Evolutionary conservation across 2,888 invertebrate genomes (phyloP).

Genomic region (Chrysolina haemoptera): DNA sequence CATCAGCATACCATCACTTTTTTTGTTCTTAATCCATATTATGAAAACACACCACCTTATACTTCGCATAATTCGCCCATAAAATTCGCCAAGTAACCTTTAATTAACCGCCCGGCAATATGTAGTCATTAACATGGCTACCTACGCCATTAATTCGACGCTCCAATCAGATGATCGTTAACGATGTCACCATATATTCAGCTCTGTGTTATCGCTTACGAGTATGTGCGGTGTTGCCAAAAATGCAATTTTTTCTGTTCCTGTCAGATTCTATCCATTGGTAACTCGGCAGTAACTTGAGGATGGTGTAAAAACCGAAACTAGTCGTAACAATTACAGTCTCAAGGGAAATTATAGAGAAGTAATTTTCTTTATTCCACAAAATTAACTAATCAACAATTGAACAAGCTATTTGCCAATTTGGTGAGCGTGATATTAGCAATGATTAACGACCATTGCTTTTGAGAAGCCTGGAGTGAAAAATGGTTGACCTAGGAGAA

Average conservation of each 20-base stretch:
- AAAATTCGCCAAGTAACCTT: constrained; percentile 39
- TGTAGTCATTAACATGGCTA: constrained; percentile 48
- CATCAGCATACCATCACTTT: background rate
- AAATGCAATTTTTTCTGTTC: background rate
- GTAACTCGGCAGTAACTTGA: too few relatives aligned
- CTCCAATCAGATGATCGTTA: constrained; percentile 57
- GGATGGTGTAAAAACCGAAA: too few relatives aligned
- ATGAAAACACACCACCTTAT: constrained; percentile 11
- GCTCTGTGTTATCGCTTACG: constrained; percentile 49
- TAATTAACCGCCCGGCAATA: constrained; percentile 48
- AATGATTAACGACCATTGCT: too few relatives aligned
- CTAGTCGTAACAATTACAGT: too few relatives aligned
- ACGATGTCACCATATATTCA: constrained; percentile 54
- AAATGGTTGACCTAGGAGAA: too few relatives aligned
- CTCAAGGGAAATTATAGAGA: too few relatives aligned
- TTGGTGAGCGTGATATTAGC: too few relatives aligned
- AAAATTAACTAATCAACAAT: too few relatives aligned
- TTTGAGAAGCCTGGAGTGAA: too few relatives aligned
- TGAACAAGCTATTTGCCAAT: too few relatives aligned
- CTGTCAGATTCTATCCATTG: too few relatives aligned
- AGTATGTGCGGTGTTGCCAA: constrained; percentile 34
- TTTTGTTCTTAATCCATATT: background rate
- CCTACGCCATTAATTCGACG: constrained; percentile 53
- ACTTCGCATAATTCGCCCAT: constrained; percentile 37
- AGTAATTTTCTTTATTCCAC: too few relatives aligned